Conservation (phyloP, 2,113 vertebrate species). For the Halcyon malimbica region DNA sequence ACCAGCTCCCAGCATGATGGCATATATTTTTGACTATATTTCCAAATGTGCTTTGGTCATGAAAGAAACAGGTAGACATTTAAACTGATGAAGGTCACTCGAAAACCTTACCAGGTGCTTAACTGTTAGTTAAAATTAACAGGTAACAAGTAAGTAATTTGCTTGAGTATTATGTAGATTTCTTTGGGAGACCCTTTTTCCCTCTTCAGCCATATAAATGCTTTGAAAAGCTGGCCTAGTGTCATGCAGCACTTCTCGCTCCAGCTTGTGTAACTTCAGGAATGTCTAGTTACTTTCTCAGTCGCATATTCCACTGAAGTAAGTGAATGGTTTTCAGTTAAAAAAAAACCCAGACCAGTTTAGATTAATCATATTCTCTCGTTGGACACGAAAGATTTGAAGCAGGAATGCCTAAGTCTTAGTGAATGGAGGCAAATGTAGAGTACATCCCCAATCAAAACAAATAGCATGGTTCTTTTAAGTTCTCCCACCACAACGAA, state of each 20-base stretch:
- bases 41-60: not conserved
- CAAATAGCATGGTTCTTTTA: not conserved
- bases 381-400: not conserved
- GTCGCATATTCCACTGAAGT: not conserved
- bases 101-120: not conserved
- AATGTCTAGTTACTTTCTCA: not conserved
- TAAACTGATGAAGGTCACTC: not conserved
- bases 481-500: not conserved
- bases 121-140: not conserved
- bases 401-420: not conserved
- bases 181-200: not conserved
- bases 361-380: not conserved
- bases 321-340: not conserved
- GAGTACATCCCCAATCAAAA: not conserved
- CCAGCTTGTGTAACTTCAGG: not conserved
- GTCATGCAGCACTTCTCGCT: not conserved
- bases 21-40: not conserved
- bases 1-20: not conserved
- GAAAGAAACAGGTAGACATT: not conserved
- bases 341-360: not conserved
- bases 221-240: not conserved
- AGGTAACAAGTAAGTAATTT: not conserved
- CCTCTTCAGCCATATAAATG: not conserved
- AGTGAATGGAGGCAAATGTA: not conserved
- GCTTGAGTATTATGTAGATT: not conserved